phyloP scores from a whole-genome alignment of 2,113 vertebrate species.

The Coracopsis vasa region DNA sequence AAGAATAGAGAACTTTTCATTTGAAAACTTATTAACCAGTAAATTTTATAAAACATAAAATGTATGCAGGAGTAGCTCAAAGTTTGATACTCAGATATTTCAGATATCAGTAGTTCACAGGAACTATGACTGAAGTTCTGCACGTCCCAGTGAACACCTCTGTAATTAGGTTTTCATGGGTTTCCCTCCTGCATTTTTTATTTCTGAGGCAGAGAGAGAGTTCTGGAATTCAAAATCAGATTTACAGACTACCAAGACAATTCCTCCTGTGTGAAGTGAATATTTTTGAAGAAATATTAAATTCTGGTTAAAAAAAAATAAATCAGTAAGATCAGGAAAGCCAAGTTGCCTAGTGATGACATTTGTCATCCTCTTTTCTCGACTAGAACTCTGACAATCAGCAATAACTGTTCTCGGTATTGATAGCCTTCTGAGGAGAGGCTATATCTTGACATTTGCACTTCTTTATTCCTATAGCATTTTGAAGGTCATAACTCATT shows the following conservation, averaged over 20 bases:
- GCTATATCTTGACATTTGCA: not conserved
- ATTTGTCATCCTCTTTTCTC: not conserved
- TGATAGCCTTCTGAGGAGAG: not conserved
- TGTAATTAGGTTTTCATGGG: accelerated
- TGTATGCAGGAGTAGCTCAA: not conserved
- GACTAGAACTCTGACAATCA: not conserved
- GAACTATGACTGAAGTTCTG: not conserved
- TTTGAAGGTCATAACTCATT: not conserved
- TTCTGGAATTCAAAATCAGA: not conserved
- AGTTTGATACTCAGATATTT: not conserved
- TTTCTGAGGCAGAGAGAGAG: not conserved
- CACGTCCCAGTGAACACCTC: not conserved
- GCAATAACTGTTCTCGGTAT: not conserved
- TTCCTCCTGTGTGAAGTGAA: not conserved
- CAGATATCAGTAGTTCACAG: not conserved
- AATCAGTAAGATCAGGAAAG: not conserved
- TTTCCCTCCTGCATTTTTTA: not conserved
- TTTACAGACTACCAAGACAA: not conserved
- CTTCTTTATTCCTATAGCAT: not conserved
- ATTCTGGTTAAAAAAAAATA: not conserved
- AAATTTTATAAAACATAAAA: not conserved
- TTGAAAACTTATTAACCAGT: not conserved
- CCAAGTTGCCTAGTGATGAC: not conserved
- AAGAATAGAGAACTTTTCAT: not conserved
- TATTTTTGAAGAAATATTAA: not conserved